Conservation (phyloP, 1,140 invertebrate species). For the Uloborus diversus region DNA sequence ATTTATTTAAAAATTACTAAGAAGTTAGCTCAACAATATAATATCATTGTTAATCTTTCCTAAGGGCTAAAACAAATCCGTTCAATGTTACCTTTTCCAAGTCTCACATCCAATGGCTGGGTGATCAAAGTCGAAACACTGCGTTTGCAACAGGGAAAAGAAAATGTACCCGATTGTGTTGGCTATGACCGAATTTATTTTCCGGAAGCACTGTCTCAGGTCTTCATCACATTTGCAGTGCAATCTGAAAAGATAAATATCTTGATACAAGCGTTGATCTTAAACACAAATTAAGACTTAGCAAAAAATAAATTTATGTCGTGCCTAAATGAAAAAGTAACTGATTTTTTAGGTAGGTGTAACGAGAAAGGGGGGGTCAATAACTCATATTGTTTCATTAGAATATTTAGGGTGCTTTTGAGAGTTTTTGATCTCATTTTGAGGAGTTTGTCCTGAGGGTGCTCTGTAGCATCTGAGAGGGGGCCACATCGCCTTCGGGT, state of each 20-base stretch:
- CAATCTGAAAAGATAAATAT: conserved; percentile 65
- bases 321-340: no score
- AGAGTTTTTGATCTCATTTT: no score
- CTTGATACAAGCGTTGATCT: not conserved
- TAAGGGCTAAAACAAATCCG: not conserved
- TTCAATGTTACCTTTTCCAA: conserved; percentile 32
- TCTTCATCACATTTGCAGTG: conserved; percentile 75
- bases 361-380: no score
- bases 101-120: conserved; percentile 10
- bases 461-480: no score
- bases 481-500: no score
- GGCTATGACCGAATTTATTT: conserved; percentile 67
- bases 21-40: not conserved
- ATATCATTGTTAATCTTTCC: not conserved
- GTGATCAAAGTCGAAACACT: conserved; percentile 70
- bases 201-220: conserved; percentile 74
- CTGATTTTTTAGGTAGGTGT: no score
- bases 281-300: no score
- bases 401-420: no score
- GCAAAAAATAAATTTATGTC: no score
- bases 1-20: no score
- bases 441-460: no score
- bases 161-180: conserved; percentile 69
- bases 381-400: no score
- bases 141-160: conserved; percentile 73